These are phyloP conservation scores for Phrynosoma blainvillii DNA, from an alignment of 2,113 vertebrate genomes.

Conservation along the genomic window DNA sequence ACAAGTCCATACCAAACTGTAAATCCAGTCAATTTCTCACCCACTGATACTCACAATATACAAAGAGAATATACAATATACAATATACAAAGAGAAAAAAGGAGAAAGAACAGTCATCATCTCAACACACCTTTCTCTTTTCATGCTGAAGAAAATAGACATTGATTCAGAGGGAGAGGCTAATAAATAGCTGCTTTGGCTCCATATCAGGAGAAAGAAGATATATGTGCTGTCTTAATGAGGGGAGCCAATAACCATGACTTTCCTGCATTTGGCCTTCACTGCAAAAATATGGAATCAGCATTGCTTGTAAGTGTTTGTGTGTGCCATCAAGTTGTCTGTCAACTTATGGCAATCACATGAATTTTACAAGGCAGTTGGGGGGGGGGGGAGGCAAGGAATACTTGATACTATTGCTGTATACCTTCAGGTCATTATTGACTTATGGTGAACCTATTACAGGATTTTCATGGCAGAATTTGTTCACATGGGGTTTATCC, in stretches of 20 bases:
- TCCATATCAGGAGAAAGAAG: background rate
- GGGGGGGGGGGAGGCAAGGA: no score
- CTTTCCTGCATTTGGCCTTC: background rate
- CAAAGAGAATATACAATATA: no score
- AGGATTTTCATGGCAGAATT: no score
- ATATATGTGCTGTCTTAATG: background rate
- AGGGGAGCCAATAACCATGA: background rate
- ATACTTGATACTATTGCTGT: no score
- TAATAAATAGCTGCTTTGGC: background rate
- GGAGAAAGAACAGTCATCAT: background rate
- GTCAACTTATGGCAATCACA: no score
- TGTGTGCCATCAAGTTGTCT: no score
- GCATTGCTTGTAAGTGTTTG: background rate
- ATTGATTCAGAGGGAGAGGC: background rate
- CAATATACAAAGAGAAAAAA: background rate
- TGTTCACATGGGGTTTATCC: no score
- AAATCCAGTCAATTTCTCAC: background rate
- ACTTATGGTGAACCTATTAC: no score
- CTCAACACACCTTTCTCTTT: background rate
- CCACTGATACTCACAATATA: background rate
- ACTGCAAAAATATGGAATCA: background rate
- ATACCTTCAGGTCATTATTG: no score
- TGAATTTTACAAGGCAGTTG: no score
- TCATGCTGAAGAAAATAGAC: background rate
- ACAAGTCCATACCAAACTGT: no score